phyloP scores from a whole-genome alignment of 2,797 vertebrate species.

The Poeciliopsis gracilis region DNA sequence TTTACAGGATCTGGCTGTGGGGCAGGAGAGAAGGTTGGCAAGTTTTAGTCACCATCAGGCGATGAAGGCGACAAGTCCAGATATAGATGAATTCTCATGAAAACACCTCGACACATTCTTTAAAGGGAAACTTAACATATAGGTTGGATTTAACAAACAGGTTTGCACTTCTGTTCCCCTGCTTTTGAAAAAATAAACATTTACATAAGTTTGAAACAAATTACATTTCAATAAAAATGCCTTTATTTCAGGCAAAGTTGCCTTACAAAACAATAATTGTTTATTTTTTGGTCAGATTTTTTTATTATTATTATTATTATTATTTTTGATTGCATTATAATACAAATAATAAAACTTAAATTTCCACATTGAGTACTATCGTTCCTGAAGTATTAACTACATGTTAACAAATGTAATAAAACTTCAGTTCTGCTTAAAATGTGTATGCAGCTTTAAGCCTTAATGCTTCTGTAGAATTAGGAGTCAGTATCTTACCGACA shows the following conservation, averaged over 20 bases:
- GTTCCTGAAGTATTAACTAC: neutral
- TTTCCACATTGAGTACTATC: neutral
- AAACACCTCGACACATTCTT: conserved; percentile 20
- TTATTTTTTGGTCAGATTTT: neutral
- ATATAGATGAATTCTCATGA: conserved; percentile 43
- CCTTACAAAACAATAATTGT: neutral
- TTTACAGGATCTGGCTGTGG: conserved; percentile 54
- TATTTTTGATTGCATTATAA: neutral
- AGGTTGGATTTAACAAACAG: neutral
- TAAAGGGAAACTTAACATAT: neutral
- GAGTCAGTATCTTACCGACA: neutral
- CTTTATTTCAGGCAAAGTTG: neutral
- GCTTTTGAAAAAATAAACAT: neutral
- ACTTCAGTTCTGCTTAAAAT: neutral
- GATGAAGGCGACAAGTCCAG: conserved; percentile 40
- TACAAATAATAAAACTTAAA: neutral
- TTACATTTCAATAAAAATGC: neutral
- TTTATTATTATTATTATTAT: neutral
- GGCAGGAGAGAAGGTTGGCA: conserved; percentile 38
- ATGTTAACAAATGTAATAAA: neutral
- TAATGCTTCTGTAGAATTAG: neutral
- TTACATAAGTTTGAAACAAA: neutral
- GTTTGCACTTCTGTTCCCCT: neutral
- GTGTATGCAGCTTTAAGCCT: neutral
- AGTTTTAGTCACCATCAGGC: conserved; percentile 29